These are phyloP conservation scores for Pectinophora gossypiella DNA, from an alignment of 1,140 invertebrate genomes.

Conservation along the genomic window DNA sequence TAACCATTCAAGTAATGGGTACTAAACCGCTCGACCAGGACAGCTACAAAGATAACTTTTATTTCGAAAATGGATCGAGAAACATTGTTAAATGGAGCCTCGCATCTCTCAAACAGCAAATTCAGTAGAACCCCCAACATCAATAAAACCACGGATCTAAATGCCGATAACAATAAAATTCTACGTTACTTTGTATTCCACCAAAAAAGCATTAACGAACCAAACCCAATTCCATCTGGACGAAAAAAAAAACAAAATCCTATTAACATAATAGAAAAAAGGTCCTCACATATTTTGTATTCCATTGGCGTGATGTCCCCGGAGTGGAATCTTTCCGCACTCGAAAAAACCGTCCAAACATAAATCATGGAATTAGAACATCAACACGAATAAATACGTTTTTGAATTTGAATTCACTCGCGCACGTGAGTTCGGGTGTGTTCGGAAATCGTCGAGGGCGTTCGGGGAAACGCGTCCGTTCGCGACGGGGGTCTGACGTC, in stretches of 20 bases:
- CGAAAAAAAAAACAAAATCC: conserved; percentile 14
- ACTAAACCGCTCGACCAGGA: background rate
- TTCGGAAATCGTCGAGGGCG: background rate
- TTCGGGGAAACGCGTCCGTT: conserved; percentile 23
- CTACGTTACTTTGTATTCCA: conserved; percentile 17
- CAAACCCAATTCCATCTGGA: conserved; percentile 11
- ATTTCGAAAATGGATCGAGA: background rate
- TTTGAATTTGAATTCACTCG: conserved; percentile 15
- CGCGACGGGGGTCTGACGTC: conserved; percentile 32
- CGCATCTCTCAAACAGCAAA: too few relatives aligned
- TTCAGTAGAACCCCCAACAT: background rate
- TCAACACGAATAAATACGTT: conserved; percentile 25
- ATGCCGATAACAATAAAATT: conserved; percentile 18
- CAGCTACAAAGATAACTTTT: background rate
- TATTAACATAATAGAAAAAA: conserved; percentile 27
- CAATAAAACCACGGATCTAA: background rate
- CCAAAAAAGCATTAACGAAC: conserved; percentile 23
- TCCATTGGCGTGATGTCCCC: conserved; percentile 21
- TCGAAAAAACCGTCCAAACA: conserved; percentile 24
- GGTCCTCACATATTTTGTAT: conserved; percentile 29
- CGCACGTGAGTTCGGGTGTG: conserved; percentile 6
- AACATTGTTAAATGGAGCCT: too few relatives aligned
- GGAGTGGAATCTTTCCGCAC: conserved; percentile 15
- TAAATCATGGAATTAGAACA: conserved; percentile 30
- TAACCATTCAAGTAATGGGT: background rate